A percentile compares a stretch with the other conserved stretches of the same genome.
These are phyloP conservation scores for Pygocentrus nattereri DNA, from an alignment of 2,797 vertebrate species.

Conservation along the genomic window DNA sequence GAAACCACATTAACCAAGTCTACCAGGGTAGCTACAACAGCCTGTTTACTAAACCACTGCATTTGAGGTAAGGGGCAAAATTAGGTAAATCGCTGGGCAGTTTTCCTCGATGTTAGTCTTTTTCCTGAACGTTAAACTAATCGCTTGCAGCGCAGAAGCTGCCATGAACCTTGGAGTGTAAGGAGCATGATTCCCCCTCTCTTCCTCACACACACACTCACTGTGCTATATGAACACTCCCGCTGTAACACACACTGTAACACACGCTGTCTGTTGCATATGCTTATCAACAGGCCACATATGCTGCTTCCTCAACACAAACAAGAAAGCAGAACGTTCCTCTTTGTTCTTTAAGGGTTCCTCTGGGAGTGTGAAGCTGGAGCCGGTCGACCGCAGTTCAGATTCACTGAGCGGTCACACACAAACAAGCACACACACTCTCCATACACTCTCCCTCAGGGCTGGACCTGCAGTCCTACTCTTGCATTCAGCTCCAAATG, in stretches of 20 bases:
- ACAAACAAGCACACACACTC: neutral
- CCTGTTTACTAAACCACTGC: neutral
- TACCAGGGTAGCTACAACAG: neutral
- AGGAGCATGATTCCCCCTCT: neutral
- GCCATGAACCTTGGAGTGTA: neutral
- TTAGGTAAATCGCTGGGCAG: neutral
- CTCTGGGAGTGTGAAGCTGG: slow-evolving; percentile 48
- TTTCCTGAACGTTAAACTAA: neutral
- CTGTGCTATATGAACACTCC: slow-evolving; percentile 1
- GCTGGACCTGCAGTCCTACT: neutral
- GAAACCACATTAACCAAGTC: neutral
- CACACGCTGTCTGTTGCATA: slow-evolving; percentile 33
- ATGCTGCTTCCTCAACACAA: slow-evolving; percentile 40
- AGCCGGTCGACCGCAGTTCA: slow-evolving; percentile 42
- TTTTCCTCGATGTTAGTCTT: neutral
- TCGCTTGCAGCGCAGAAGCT: neutral
- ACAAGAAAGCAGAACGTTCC: slow-evolving; percentile 48
- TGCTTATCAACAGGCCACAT: slow-evolving; percentile 59
- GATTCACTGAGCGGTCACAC: slow-evolving; percentile 2
- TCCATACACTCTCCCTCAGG: slow-evolving; percentile 3
- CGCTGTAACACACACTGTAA: slow-evolving; percentile 17
- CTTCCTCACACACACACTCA: neutral
- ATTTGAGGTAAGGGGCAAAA: neutral
- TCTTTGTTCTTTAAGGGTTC: slow-evolving; percentile 50
- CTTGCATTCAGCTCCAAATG: slow-evolving; percentile 15